Conservation (phyloP, 2,797 vertebrate species). For the Rhabdomys pumilio region DNA sequence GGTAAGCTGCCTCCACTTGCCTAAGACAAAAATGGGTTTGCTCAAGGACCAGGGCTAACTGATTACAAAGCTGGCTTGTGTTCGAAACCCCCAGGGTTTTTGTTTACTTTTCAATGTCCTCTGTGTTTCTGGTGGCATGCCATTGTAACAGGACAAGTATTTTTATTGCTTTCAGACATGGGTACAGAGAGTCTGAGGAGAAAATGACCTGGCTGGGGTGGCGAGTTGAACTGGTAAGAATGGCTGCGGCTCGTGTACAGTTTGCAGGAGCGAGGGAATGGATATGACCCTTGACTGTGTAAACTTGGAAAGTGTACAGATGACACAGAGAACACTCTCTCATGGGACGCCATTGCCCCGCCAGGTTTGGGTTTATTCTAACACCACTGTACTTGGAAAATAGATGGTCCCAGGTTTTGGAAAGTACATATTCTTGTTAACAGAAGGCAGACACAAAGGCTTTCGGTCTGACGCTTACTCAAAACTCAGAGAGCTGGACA, state of each 20-base stretch:
- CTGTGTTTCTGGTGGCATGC: not conserved
- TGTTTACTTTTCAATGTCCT: slow-evolving; percentile 40
- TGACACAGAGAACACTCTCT: slow-evolving; percentile 45
- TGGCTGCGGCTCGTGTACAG: not conserved
- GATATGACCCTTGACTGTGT: slow-evolving; percentile 39
- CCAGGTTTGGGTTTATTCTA: slow-evolving; percentile 5
- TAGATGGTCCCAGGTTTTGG: not conserved
- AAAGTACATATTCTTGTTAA: slow-evolving; percentile 34
- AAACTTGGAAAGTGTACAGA: slow-evolving; percentile 61
- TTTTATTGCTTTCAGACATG: slow-evolving; percentile 57
- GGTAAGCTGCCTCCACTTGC: not conserved
- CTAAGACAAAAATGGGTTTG: not conserved
- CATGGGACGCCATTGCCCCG: slow-evolving; percentile 49
- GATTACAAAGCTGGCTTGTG: slow-evolving; percentile 3
- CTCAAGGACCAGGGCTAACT: not conserved
- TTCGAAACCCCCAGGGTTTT: slow-evolving; percentile 25
- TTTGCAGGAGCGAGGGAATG: slow-evolving; percentile 34
- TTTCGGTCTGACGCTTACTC: not conserved
- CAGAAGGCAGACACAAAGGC: not conserved
- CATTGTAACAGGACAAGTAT: not conserved
- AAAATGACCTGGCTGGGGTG: not conserved
- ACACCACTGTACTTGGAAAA: slow-evolving; percentile 15
- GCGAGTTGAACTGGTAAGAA: not conserved
- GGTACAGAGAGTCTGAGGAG: not conserved
- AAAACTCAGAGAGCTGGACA: not conserved